Percentiles rank a stretch among this genome's conserved stretches.
These are phyloP conservation scores for Nothobranchius furzeri DNA, from an alignment of 2,113 vertebrate species.

Conservation along the genomic window DNA sequence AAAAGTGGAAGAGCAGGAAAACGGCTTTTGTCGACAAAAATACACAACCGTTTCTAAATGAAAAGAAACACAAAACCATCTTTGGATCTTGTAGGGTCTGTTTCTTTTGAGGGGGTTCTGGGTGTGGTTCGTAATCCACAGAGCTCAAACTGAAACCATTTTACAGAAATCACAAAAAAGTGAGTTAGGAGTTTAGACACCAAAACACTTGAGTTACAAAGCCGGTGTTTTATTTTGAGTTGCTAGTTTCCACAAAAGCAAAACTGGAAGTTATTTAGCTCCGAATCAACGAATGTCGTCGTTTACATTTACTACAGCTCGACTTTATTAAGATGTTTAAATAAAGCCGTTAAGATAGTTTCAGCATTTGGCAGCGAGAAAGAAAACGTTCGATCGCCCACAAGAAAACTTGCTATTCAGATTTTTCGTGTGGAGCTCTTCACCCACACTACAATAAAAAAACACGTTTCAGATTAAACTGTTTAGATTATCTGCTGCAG, in stretches of 20 bases:
- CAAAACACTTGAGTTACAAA: background rate
- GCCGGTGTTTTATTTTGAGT: no score
- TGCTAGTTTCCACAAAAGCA: background rate
- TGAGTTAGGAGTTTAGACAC: no score
- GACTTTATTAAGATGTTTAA: no score
- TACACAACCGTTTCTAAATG: slow-evolving; percentile 1
- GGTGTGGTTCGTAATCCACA: background rate
- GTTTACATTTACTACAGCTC: background rate
- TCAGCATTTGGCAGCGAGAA: background rate
- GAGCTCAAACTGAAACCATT: slow-evolving; percentile 1
- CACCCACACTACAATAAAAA: background rate
- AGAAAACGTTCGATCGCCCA: background rate
- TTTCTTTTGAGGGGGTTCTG: background rate
- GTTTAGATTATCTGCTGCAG: background rate
- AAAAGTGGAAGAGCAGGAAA: slow-evolving; percentile 3
- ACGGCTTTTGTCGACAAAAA: background rate
- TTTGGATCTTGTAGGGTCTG: slow-evolving; percentile 33
- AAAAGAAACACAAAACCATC: slow-evolving; percentile 15
- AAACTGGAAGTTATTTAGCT: background rate
- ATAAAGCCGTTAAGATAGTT: background rate
- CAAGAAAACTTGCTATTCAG: no score
- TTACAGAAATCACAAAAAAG: slow-evolving; percentile 12
- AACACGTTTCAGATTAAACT: no score
- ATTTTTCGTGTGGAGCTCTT: background rate
- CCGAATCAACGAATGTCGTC: background rate